phyloP scores from a whole-genome alignment of 1,140 invertebrate genomes.

The Aphidius gifuensis region DNA sequence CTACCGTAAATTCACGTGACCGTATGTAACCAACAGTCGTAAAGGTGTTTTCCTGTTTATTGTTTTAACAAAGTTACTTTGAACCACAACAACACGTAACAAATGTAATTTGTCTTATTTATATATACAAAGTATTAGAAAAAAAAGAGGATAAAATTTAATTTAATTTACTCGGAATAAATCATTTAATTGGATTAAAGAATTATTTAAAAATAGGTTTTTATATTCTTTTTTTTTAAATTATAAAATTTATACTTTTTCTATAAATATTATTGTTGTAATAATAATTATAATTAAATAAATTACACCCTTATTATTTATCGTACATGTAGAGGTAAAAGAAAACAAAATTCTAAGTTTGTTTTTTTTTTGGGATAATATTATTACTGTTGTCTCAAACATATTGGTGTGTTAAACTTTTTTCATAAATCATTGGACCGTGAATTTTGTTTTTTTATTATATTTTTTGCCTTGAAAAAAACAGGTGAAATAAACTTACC shows the following conservation, averaged over 20 bases:
- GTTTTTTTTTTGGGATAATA: too few species aligned
- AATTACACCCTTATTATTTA: not conserved
- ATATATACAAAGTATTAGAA: slow-evolving; percentile 14
- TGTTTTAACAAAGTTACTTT: slow-evolving; percentile 41
- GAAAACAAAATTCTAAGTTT: too few species aligned
- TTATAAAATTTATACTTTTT: too few species aligned
- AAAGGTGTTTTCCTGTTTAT: slow-evolving; percentile 27
- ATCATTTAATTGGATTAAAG: slow-evolving; percentile 40
- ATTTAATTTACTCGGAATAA: slow-evolving; percentile 48
- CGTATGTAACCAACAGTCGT: slow-evolving; percentile 25
- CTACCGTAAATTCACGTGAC: slow-evolving; percentile 12
- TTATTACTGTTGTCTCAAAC: too few species aligned
- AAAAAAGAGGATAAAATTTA: slow-evolving; percentile 39
- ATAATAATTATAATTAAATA: too few species aligned
- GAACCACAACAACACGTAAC: slow-evolving; percentile 32
- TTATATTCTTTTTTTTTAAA: not conserved
- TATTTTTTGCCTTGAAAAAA: too few species aligned
- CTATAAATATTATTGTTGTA: too few species aligned
- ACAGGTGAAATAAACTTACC: too few species aligned
- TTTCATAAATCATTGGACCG: too few species aligned
- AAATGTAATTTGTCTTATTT: slow-evolving; percentile 42
- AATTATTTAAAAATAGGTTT: not conserved
- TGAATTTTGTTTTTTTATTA: too few species aligned
- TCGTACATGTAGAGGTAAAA: not conserved
- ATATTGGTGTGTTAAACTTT: too few species aligned